Evolutionary conservation across 1,140 invertebrate species (phyloP), one percentile per base, ranked within the genome.

Genomic region (Drosophila lini): DNA sequence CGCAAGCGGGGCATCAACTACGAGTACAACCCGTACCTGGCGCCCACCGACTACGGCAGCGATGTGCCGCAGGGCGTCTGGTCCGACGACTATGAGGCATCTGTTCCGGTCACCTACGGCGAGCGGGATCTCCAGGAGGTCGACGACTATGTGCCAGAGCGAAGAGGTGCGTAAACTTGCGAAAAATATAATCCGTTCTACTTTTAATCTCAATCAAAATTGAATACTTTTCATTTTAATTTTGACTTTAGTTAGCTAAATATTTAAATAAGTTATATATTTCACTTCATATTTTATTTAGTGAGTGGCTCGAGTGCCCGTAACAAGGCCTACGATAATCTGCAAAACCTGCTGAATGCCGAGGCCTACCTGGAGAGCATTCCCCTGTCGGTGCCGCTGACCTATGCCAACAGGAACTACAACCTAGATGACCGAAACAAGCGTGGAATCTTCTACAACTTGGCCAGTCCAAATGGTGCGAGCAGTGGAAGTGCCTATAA

Each of bases 291-390:
- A 3, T 32, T 13, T 13, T 31, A 5, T 28, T 13, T 11, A 88
- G 84, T 73, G 19, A 70, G 59, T 40, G 70, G 68, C 15, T 57
- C 64, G 22, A 73, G 56, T 68, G 78, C 62, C 6, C 81, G 85
- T 15, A 91, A 78, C 55, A 92, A 92, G 74, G 89, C 91, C 10
- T 92, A 92, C 45, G 91, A 92, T 44, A 92, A 92, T 58, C 74
- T 92, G 19, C 91, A 91, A 59, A 92, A 89, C 55, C 69, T 92
- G 3, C 59, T 92, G 4, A 92, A 92, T 56, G 78, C 91, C 16
- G 91, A 92, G 55, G 81, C 82, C 19, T 92, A 92, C 50, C 45
- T 91, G 56, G 91, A 92, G 48, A 78, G 88, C 55, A 76, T 92
- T 52, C 83, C 85, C 3, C 65, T 91, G 7, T 81, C 90, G 3